phyloP scores from a whole-genome alignment of 1,140 invertebrate species.

The Vollenhovia emeryi region DNA sequence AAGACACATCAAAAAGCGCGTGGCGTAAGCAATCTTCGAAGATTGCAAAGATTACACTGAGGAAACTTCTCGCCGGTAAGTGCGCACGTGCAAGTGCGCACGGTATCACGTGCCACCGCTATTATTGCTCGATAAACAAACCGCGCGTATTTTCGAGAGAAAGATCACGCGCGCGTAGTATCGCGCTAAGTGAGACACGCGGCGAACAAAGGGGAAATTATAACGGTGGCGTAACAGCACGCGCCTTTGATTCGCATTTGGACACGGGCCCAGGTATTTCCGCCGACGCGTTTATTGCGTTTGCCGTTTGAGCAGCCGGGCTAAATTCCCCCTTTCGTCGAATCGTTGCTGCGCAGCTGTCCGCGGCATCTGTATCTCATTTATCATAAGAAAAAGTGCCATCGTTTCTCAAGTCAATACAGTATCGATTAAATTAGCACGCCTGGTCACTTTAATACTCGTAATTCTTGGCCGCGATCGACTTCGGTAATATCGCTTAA shows the following conservation, averaged over 20 bases:
- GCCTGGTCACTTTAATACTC: not conserved
- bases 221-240: conserved; percentile 9
- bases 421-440: not conserved
- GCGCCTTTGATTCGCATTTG: conserved; percentile 50
- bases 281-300: conserved; percentile 33
- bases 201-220: conserved; percentile 36
- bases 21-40: not conserved
- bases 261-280: conserved; percentile 53
- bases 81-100: conserved; percentile 23
- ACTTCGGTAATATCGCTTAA: not conserved
- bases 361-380: not conserved
- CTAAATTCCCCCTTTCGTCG: conserved; percentile 20
- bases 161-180: not conserved
- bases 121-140: conserved; percentile 56
- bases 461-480: not conserved
- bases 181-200: conserved; percentile 22
- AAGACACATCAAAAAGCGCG: not conserved
- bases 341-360: conserved; percentile 16
- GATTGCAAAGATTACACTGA: conserved; percentile 3
- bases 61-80: conserved; percentile 23
- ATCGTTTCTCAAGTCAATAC: conserved; percentile 15
- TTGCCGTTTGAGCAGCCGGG: conserved; percentile 25
- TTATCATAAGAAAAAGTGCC: conserved; percentile 7
- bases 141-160: conserved; percentile 40
- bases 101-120: conserved; percentile 36